Base-by-base conservation (phyloP, 2,888 invertebrate species). In the Drosophila bunnanda region DNA sequence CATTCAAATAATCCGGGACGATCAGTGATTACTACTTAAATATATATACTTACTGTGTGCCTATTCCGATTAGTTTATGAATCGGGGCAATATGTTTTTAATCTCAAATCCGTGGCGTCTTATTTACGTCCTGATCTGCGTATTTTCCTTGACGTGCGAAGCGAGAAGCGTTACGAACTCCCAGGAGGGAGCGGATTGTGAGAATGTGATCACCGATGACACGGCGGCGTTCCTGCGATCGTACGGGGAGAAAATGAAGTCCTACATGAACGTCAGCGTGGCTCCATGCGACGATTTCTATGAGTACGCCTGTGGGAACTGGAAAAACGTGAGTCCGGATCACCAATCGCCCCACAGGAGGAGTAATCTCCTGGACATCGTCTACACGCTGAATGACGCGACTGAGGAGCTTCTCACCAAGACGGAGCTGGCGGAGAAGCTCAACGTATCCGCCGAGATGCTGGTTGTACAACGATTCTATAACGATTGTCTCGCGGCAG, bases 261-360 rank as follows among this genome's bases (percentile, higher is more conserved):
- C 83, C 20, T 92, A 81, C 36, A 91, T 91, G 91, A 91, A 91
- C 60, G 65, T 43, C 2, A 84, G 82, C 6, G 88, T 88, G 7
- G 61, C 81, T 22, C 91, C 91, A 0, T 91, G 92, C 41, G 87
- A 91, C 12, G 90, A 92, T 55, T 92, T 91, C 57, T 92, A 92
- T 39, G 90, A 91, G 58, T 91, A 82, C 56, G 90, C 92, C 0
- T 91, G 92, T 25, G 91, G 91, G 9, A 91, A 91, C 65, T 91
- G 90, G 89, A 82, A 85, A 8, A 74, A 87, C 46, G 85, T 81
- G 0, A 84, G 83, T 4, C 67, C 65, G 25, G 78, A 86, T 9
- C 75, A 80, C 0, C 82, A 82, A 28, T 32, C 85, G 0, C 36
- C 48, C 2, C 69, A 77, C 4, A 91, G 88, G 64, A 88, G 91